phyloP scores from a whole-genome alignment of 2,113 vertebrate genomes.

The Eolophus roseicapilla region DNA sequence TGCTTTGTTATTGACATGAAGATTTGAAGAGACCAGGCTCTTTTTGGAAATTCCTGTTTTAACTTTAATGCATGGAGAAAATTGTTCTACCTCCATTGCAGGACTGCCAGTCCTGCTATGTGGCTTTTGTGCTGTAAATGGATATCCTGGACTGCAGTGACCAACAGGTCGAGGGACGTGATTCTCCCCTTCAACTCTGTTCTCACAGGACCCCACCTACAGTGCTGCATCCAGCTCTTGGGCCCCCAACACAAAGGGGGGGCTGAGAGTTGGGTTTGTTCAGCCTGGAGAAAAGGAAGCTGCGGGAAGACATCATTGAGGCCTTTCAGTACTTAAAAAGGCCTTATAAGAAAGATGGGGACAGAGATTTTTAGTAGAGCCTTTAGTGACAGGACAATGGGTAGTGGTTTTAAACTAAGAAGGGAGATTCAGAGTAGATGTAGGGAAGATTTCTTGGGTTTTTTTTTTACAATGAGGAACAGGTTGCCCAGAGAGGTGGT shows the following conservation, averaged over 20 bases:
- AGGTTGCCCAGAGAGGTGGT: neutral
- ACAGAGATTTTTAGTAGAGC: neutral
- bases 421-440: neutral
- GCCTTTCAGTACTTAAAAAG: neutral
- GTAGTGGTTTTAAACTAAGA: neutral
- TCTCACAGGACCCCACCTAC: neutral
- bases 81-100: neutral
- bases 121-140: neutral
- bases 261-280: neutral
- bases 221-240: neutral
- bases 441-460: neutral
- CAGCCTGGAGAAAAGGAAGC: neutral
- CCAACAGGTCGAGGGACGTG: accelerated
- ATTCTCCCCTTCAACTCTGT: neutral
- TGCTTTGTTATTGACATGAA: neutral
- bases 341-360: neutral
- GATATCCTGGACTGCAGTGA: neutral
- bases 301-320: accelerated
- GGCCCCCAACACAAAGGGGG: too few relatives aligned
- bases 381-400: neutral
- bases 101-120: neutral
- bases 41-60: neutral
- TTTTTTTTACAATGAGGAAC: neutral
- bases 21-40: neutral
- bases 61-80: neutral